Conservation (phyloP, 37 sponge, comb jelly and placozoan species). For the Oscarella lobularis region DNA sequence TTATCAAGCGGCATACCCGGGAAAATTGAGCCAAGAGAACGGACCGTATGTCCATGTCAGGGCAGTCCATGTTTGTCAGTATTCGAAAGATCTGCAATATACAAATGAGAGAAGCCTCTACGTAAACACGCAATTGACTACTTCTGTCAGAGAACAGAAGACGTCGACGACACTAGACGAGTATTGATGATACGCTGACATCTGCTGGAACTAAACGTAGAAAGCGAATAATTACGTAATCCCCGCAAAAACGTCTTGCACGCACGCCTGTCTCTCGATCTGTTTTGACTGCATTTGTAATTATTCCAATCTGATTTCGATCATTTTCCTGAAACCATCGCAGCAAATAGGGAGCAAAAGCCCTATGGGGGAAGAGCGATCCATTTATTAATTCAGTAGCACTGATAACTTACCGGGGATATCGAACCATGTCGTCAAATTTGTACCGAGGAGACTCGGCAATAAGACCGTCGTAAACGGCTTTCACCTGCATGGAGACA, state of each 20-base stretch:
- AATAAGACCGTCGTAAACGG: no score
- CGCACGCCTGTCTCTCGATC: not conserved
- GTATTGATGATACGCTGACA: not conserved
- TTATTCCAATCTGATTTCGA: not conserved
- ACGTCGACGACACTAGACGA: not conserved
- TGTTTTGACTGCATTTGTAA: not conserved
- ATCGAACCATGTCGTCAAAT: no score
- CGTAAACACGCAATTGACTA: not conserved
- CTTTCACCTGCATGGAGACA: no score
- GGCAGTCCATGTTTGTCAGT: not conserved
- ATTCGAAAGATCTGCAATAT: not conserved
- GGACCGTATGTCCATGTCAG: not conserved
- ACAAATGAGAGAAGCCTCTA: not conserved
- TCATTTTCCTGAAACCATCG: not conserved
- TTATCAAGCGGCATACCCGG: not conserved
- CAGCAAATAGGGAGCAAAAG: not conserved
- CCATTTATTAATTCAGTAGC: no score
- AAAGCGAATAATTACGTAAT: no score
- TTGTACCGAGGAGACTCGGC: no score
- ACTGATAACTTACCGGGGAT: no score
- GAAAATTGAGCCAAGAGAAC: not conserved
- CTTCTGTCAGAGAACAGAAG: not conserved
- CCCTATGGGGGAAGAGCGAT: no score
- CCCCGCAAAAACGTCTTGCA: no score
- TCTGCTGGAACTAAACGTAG: not conserved